Conservation (phyloP, 2,113 vertebrate species). For the Petrocephalus zakoni region DNA sequence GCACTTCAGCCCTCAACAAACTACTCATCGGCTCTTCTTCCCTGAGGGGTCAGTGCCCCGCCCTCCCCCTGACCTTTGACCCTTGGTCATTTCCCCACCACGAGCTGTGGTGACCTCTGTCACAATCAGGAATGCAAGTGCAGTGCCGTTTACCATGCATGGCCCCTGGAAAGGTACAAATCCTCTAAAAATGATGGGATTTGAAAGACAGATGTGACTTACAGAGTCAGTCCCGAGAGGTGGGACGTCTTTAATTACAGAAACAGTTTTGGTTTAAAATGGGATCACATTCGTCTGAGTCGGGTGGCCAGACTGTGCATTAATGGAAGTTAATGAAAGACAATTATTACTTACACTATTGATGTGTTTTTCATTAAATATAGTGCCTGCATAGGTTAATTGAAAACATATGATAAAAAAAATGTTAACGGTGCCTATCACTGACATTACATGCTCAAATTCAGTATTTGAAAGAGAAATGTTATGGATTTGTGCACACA, state of each 20-base stretch:
- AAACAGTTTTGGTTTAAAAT: neutral
- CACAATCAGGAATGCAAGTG: neutral
- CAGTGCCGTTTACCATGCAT: neutral
- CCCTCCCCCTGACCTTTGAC: neutral
- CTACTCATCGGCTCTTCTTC: neutral
- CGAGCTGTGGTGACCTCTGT: neutral
- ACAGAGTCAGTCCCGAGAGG: neutral
- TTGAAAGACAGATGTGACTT: conserved; percentile 4
- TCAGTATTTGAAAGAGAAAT: neutral
- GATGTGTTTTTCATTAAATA: neutral
- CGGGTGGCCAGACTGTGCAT: neutral
- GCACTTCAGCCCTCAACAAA: neutral
- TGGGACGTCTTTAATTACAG: conserved; percentile 8
- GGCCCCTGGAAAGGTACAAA: neutral
- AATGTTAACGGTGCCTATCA: neutral
- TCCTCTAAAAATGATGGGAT: conserved; percentile 1
- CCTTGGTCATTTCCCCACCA: neutral
- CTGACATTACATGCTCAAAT: neutral
- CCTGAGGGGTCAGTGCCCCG: neutral
- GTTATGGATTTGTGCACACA: neutral
- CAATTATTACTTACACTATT: neutral
- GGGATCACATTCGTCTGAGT: neutral
- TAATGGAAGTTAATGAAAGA: neutral
- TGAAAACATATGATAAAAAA: too few species aligned
- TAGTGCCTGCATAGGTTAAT: neutral